Base-by-base conservation (phyloP, 2,113 vertebrate species). In the Mus musculus region DNA sequence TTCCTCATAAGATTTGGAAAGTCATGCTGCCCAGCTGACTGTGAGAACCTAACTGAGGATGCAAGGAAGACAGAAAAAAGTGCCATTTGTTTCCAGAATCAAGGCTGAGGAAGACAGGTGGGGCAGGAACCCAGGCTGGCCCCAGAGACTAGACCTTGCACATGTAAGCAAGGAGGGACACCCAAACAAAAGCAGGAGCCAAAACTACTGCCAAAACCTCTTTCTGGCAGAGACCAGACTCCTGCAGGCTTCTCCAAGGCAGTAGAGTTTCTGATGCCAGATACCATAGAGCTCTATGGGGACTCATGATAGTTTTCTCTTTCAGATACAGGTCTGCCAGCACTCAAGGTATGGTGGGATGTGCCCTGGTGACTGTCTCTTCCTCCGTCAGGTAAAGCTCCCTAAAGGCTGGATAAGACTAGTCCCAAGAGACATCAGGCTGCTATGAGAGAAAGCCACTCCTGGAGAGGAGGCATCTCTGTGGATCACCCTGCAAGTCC, bases 221-320 rank as follows among this genome's bases (percentile, higher is more conserved):
- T 6, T 2, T 49, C 96, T 97, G 97, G 95, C 95, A 93, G 71
- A 56, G 81, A 61, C 54, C 39, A 94, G 96, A 67, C 96, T 96
- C 42, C 78, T 78, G 72, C 88, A 89, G 3, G 2, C 4, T 24
- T 84, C 84, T 95, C 33, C 80, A 80, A 42, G 14, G 14, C 96
- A 19, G 1, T 0, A 61, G 94, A 91, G 33, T 63, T 92, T 16
- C 96, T 90, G 95, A 92, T 95, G 36, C 92, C 96, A 95, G 92
- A 89, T 77, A 92, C 80, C 3, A 0, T 82, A 39, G 20, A 61
- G 77, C 73, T 89, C 76, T 5, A 8, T 0, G 39, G 65, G 87
- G 33, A 72, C 28, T 1, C 11, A 54, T 96, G 95, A 39, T 56
- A 39, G 73, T 8, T 56, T 61, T 14, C 24, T 39, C 28, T 90